Evolutionary conservation across 37 sponge, comb jelly and placozoan genomes (phyloP).

Genomic region (Cliona cf. orientalis): DNA sequence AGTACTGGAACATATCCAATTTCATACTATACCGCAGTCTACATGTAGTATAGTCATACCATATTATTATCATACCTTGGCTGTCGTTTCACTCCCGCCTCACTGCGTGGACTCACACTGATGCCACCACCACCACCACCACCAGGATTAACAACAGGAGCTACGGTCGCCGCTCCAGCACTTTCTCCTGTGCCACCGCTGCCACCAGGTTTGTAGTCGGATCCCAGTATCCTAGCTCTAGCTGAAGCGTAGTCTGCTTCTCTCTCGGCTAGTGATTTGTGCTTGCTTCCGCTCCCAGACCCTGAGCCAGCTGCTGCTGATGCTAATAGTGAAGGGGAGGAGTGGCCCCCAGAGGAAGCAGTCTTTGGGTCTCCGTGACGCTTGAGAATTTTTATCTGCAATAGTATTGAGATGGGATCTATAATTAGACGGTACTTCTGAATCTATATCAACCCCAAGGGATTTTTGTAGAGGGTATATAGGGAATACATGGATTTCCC

Average conservation of each 20-base stretch:
- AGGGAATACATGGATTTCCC: not conserved
- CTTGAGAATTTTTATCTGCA: slow-evolving; percentile 75
- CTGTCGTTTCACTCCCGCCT: not conserved
- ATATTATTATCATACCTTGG: not conserved
- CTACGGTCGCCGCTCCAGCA: not conserved
- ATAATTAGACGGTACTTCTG: no score
- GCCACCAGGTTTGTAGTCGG: not conserved
- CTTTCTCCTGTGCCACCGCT: not conserved
- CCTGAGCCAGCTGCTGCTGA: not conserved
- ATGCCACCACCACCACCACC: not conserved
- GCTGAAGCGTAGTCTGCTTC: slow-evolving; percentile 82
- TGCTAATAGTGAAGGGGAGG: not conserved
- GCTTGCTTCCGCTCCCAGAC: no score
- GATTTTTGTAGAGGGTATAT: no score
- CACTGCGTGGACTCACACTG: not conserved
- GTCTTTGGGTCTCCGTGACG: slow-evolving; percentile 31
- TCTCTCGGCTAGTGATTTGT: slow-evolving; percentile 74
- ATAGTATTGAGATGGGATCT: no score
- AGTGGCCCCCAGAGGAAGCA: no score
- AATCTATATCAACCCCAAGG: no score
- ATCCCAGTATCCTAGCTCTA: slow-evolving; percentile 31
- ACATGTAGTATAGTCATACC: not conserved
- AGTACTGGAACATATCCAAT: no score
- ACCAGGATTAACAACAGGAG: not conserved
- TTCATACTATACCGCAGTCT: no score